Evolutionary conservation across 2,888 invertebrate species (phyloP).

Genomic region (Enoplolaimus lenunculus): DNA sequence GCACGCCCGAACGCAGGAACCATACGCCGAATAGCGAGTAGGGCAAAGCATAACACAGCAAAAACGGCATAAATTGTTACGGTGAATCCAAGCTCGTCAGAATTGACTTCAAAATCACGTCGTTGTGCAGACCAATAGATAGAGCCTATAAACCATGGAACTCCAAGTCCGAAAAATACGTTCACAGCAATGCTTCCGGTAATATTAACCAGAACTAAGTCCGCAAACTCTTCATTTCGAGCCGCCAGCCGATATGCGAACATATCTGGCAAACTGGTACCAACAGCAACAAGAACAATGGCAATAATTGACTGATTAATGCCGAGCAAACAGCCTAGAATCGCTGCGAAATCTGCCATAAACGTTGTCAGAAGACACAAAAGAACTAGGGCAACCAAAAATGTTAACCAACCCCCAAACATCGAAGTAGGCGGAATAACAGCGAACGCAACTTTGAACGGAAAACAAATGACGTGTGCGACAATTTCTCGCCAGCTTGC

Average conservation of each 20-base stretch:
- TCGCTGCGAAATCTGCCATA: slow-evolving; percentile 49
- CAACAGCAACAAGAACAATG: slow-evolving; percentile 49
- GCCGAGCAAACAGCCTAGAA: slow-evolving; percentile 50
- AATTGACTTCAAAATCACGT: slow-evolving; percentile 39
- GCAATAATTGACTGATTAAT: slow-evolving; percentile 48
- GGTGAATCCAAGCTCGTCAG: slow-evolving; percentile 45
- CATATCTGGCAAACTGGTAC: slow-evolving; percentile 49
- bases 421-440: slow-evolving; percentile 48
- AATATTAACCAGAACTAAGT: slow-evolving; percentile 51
- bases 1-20: slow-evolving; percentile 45
- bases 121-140: slow-evolving; percentile 45
- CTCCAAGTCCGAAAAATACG: slow-evolving; percentile 51
- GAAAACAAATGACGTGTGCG: slow-evolving; percentile 49
- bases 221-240: slow-evolving; percentile 47
- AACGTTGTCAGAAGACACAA: slow-evolving; percentile 50
- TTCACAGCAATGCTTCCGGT: slow-evolving; percentile 52
- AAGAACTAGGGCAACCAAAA: slow-evolving; percentile 45
- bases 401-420: slow-evolving; percentile 49
- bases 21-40: slow-evolving; percentile 45
- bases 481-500: slow-evolving; percentile 27
- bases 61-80: slow-evolving; percentile 48
- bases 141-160: slow-evolving; percentile 48
- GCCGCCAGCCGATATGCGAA: slow-evolving; percentile 49
- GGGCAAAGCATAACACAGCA: slow-evolving; percentile 43
- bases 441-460: slow-evolving; percentile 49